phyloP scores from a whole-genome alignment of 2,888 invertebrate genomes.

The Cephus runcator region DNA sequence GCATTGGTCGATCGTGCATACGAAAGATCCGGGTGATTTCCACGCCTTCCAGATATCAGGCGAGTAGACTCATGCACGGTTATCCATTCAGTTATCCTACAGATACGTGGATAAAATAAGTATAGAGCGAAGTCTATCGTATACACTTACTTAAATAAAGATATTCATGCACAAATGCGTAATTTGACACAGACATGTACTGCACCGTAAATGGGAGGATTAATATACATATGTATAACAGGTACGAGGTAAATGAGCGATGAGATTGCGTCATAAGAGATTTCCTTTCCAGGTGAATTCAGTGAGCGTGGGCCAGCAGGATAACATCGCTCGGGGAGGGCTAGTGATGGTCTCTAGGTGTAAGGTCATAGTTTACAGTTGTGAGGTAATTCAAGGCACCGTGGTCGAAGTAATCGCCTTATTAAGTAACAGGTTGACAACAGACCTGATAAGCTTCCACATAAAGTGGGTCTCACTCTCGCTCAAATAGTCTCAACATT shows the following conservation, averaged over 20 bases:
- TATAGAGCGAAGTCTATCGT: too few relatives aligned
- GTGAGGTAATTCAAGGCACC: conserved; percentile 19
- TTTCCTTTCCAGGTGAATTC: conserved; percentile 61
- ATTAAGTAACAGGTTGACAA: conserved; percentile 48
- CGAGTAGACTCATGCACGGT: conserved; percentile 26
- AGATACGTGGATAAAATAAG: too few relatives aligned
- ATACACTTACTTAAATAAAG: too few relatives aligned
- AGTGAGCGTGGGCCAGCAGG: conserved; percentile 56
- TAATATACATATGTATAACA: conserved; percentile 9
- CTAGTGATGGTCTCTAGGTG: conserved; percentile 25
- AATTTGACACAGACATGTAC: too few relatives aligned
- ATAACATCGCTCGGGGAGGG: conserved; percentile 41
- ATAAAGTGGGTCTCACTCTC: neutral
- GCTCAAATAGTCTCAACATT: too few relatives aligned
- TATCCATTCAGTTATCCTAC: neutral
- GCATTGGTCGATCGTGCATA: neutral
- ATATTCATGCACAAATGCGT: too few relatives aligned
- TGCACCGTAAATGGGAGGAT: too few relatives aligned
- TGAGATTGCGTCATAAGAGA: conserved; percentile 39
- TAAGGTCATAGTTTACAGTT: conserved; percentile 33
- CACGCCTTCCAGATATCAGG: conserved; percentile 38
- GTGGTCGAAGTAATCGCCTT: conserved; percentile 40
- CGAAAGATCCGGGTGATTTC: conserved; percentile 47
- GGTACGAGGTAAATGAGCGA: conserved; percentile 26
- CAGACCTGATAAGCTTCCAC: conserved; percentile 28